These are phyloP conservation scores for Trachelus stipa DNA, from an alignment of 2,888 invertebrate species.

Conservation along the genomic window DNA sequence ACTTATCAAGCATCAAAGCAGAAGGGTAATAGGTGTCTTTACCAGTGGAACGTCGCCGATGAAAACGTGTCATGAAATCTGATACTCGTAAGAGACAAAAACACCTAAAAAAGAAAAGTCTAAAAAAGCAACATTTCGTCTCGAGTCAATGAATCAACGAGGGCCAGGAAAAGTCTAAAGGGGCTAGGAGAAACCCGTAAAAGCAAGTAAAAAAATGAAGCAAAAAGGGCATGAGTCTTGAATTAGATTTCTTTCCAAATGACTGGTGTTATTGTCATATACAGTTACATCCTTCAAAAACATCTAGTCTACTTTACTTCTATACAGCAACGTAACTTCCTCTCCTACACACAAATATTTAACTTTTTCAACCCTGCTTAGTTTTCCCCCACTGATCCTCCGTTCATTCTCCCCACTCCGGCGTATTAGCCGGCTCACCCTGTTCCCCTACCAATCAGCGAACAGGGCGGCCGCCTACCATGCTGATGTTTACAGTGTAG, in stretches of 20 bases:
- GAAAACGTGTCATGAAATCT: background rate
- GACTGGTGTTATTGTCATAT: background rate
- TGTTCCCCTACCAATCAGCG: background rate
- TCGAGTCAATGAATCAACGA: background rate
- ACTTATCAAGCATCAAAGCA: background rate
- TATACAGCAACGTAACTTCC: background rate
- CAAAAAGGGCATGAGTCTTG: background rate
- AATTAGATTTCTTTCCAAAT: background rate
- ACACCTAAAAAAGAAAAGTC: background rate
- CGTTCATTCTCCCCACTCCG: background rate
- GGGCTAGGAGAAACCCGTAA: background rate
- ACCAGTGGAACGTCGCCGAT: background rate
- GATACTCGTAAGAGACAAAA: background rate
- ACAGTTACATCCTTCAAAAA: background rate
- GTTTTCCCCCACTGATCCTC: background rate
- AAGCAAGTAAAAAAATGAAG: background rate
- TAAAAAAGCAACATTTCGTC: background rate
- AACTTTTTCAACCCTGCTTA: background rate
- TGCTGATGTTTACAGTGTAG: slow-evolving; percentile 56
- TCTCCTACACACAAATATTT: background rate
- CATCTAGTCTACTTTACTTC: background rate
- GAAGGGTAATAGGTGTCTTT: background rate
- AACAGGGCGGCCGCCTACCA: background rate
- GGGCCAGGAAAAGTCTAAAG: background rate
- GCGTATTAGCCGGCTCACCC: background rate